phyloP scores from a whole-genome alignment of 1,140 invertebrate genomes.

The Cataglyphis hispanica region DNA sequence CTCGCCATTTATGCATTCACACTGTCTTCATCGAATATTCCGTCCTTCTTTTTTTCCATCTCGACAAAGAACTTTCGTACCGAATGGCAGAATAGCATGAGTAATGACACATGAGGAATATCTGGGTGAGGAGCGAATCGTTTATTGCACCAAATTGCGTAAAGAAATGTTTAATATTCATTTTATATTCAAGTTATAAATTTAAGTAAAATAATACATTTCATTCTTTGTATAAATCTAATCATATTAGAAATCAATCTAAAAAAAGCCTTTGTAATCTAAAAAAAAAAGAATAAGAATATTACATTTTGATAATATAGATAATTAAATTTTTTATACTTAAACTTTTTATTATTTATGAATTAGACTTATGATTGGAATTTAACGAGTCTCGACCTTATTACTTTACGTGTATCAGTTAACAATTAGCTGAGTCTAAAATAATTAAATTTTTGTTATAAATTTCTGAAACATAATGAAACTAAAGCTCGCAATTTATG shows the following conservation, averaged over 20 bases:
- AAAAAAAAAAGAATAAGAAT: neutral
- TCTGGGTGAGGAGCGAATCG: neutral
- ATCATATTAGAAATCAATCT: neutral
- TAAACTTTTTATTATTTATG: neutral
- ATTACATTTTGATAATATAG: neutral
- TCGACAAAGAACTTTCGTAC: constrained; percentile 39
- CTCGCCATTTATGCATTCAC: neutral
- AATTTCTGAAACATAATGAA: neutral
- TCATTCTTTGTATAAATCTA: neutral
- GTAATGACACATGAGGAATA: neutral
- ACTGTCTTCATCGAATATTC: neutral
- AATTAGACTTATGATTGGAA: neutral
- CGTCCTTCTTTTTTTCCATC: neutral
- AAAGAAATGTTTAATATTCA: neutral
- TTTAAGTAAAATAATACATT: neutral
- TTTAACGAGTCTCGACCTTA: neutral
- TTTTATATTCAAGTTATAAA: neutral
- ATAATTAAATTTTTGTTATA: constrained; percentile 11
- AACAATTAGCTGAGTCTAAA: neutral
- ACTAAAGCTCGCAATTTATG: constrained; percentile 1
- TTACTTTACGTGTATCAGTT: neutral
- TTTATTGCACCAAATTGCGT: neutral
- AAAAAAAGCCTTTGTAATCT: neutral
- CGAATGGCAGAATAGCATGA: neutral
- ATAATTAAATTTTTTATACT: neutral